Percentiles rank a stretch among this genome's conserved stretches.
phyloP scores from a whole-genome alignment of 1,140 invertebrate species.

The Halyomorpha halys region DNA sequence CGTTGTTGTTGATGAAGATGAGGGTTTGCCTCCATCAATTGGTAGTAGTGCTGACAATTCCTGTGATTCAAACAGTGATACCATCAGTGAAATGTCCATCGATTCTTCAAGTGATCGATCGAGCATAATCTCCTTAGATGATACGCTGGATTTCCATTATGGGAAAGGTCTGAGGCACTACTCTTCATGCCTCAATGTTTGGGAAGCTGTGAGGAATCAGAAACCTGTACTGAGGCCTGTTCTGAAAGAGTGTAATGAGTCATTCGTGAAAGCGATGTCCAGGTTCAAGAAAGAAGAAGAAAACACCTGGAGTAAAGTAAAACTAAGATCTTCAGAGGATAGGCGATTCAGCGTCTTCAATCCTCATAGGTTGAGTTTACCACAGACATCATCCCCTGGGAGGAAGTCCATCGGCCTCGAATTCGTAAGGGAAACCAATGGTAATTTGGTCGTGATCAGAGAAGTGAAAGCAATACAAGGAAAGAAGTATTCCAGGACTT shows the following conservation, averaged over 20 bases:
- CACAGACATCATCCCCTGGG: conserved; percentile 13
- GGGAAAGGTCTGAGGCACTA: conserved; percentile 29
- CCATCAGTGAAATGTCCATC: conserved; percentile 45
- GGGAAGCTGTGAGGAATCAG: conserved; percentile 33
- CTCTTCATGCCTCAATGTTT: conserved; percentile 32
- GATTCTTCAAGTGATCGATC: conserved; percentile 47
- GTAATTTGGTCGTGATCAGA: conserved; percentile 44
- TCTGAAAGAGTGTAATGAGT: conserved; percentile 41
- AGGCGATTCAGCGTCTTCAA: conserved; percentile 29
- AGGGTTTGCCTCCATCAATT: conserved; percentile 22
- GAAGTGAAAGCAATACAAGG: conserved; percentile 41
- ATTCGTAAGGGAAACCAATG: conserved; percentile 32
- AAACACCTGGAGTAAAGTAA: conserved; percentile 31
- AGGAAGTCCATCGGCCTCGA: conserved; percentile 30
- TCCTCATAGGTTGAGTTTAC: conserved; percentile 12
- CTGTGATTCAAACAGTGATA: conserved; percentile 44
- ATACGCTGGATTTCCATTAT: conserved; percentile 40
- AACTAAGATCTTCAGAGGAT: conserved; percentile 31
- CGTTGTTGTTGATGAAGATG: conserved; percentile 39
- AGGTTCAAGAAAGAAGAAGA: conserved; percentile 33
- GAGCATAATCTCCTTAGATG: conserved; percentile 45
- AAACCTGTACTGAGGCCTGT: conserved; percentile 33
- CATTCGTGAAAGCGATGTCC: conserved; percentile 41
- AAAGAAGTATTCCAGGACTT: conserved; percentile 41
- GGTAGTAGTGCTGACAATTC: conserved; percentile 28